Evolutionary conservation across 2,797 vertebrate species (phyloP).

Genomic region (Choloepus didactylus): DNA sequence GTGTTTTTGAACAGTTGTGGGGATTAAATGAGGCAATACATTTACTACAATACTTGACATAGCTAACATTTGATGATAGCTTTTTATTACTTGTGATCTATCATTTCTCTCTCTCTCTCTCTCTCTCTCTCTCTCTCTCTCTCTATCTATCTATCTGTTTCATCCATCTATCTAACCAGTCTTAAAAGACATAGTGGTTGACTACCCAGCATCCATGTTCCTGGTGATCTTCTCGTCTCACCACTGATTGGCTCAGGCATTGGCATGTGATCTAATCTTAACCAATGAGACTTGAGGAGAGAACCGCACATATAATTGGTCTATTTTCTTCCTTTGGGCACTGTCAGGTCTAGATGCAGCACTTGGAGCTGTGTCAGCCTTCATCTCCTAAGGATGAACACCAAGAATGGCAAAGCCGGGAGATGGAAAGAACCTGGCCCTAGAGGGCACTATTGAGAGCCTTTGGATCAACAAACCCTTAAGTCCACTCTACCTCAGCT

Average conservation of each 20-base stretch:
- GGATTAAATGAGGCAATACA: not conserved
- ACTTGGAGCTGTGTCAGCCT: not conserved
- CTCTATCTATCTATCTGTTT: not conserved
- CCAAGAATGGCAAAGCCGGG: not conserved
- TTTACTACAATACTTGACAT: not conserved
- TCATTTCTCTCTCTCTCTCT: not conserved
- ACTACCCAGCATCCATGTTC: not conserved
- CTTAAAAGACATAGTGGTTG: not conserved
- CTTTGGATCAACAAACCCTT: not conserved
- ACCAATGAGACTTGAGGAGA: not conserved
- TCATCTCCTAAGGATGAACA: not conserved
- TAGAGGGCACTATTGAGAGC: not conserved
- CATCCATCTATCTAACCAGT: not conserved
- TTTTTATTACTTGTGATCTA: not conserved
- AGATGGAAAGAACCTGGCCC: not conserved
- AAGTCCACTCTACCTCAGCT: not conserved
- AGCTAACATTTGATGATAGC: not conserved
- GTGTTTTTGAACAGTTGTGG: not conserved
- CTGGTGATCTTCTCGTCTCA: not conserved
- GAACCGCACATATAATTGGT: not conserved
- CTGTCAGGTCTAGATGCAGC: not conserved
- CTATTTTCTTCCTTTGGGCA: not conserved
- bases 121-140: not conserved
- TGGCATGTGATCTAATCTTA: not conserved
- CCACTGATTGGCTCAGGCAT: not conserved